Percentiles rank a stretch among this genome's conserved stretches.
phyloP scores from a whole-genome alignment of 1,140 invertebrate species.

The Octopus sinensis region DNA sequence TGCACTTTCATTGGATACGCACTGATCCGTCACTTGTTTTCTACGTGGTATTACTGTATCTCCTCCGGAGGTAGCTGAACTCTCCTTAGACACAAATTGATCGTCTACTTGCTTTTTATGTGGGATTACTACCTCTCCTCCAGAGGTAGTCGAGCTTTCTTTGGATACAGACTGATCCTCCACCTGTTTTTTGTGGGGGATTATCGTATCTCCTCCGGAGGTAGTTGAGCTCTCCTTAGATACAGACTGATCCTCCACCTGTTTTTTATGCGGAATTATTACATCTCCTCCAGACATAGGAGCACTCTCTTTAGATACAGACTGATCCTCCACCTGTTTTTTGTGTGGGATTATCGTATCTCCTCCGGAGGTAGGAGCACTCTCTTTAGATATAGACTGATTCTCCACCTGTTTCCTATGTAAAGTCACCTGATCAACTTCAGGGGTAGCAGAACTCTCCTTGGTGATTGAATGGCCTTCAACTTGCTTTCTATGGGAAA shows the following conservation, averaged over 20 bases:
- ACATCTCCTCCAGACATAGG: too few relatives aligned
- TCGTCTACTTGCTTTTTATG: neutral
- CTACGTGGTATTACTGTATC: conserved; percentile 21
- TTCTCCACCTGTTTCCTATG: neutral
- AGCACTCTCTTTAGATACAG: too few relatives aligned
- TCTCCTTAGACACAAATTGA: neutral
- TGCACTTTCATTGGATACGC: neutral
- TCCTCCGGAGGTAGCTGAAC: conserved; percentile 20
- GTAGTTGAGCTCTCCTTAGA: neutral
- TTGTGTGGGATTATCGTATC: neutral
- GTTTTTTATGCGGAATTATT: neutral
- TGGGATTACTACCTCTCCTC: neutral
- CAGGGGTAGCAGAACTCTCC: neutral
- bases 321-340: neutral
- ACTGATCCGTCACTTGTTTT: conserved; percentile 25
- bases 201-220: neutral
- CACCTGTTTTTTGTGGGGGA: neutral
- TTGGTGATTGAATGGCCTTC: conserved; percentile 16
- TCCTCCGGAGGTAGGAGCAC: neutral
- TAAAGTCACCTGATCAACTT: neutral
- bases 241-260: neutral
- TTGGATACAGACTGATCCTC: neutral
- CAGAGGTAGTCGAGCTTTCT: neutral
- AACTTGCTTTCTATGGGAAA: conserved; percentile 24
- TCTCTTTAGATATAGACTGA: conserved; percentile 5